Evolutionary conservation across 35 echinoderm and acorn worm species (phyloP).

Genomic region (Nesometra sesokonis): DNA sequence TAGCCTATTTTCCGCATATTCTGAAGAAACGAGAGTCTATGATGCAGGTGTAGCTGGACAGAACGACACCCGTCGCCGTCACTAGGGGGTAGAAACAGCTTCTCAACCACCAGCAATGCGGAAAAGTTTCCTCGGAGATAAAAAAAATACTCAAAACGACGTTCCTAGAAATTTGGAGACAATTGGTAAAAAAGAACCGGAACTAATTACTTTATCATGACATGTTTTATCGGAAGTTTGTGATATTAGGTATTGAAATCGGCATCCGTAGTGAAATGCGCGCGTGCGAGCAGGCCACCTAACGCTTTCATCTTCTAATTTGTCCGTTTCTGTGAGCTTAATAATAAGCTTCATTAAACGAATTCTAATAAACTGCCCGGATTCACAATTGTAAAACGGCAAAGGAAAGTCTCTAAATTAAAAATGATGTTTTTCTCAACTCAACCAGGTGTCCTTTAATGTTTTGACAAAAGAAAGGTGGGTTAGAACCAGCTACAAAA

Average conservation of each 20-base stretch:
- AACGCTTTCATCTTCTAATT: too few relatives aligned
- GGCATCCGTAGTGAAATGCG: too few relatives aligned
- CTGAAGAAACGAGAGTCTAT: background rate
- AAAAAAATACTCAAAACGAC: background rate
- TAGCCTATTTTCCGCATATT: background rate
- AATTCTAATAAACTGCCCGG: too few relatives aligned
- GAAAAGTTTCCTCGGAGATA: background rate
- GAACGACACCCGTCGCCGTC: background rate
- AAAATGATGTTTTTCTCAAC: background rate
- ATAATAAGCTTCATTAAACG: too few relatives aligned
- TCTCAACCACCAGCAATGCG: background rate
- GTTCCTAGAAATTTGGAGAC: too few relatives aligned
- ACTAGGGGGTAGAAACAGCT: background rate
- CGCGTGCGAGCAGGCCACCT: too few relatives aligned
- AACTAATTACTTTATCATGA: too few relatives aligned
- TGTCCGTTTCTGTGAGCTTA: too few relatives aligned
- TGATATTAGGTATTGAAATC: too few relatives aligned
- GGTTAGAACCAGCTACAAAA: background rate
- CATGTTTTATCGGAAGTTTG: too few relatives aligned
- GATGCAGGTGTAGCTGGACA: background rate
- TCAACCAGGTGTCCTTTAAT: background rate
- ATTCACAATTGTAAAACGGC: too few relatives aligned
- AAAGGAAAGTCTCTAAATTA: background rate
- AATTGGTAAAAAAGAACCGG: too few relatives aligned
- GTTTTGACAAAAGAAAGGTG: background rate